Evolutionary conservation across 2,797 vertebrate species (phyloP), one percentile per base, ranked within the genome.

Genomic region (Naso thynnoides): DNA sequence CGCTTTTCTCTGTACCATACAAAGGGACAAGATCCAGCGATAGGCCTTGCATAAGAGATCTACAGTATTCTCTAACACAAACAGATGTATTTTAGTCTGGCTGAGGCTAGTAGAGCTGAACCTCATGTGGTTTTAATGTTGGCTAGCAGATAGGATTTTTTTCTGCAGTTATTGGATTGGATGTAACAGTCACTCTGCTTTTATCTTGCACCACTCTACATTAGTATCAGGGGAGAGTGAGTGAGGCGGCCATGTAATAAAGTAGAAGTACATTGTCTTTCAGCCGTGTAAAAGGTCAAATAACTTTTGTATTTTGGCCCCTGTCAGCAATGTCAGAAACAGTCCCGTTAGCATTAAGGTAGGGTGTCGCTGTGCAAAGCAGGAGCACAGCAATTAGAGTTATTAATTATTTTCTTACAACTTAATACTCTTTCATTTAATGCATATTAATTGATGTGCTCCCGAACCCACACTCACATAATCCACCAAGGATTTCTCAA

Each of bases 401-500:
- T 90, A 88, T 92, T 92, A 89, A 91, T 91, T 92, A 91, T 93
- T 91, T 89, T 83, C 69, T 75, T 84, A 93, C 76, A 88, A 90
- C 89, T 93, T 93, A 88, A 91, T 94, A 90, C 85, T 85, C 85
- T 86, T 92, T 91, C 86, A 89, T 91, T 91, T 88, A 92, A 92
- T 87, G 89, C 88, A 85, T 91, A 90, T 93, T 93, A 93, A 94
- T 92, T 93, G 89, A 92, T 83, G 89, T 82, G 81, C 86, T 91
- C 83, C 73, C 52, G 80, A 89, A 89, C 87, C 74, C 72, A 57
- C 79, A 66, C 83, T 87, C 61, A 2, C 78, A 79, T 91, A 92
- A 92, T 92, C 90, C 90, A 89, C 89, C 89, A 87, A 92, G 93
- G 92, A 89, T 91, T 92, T 89, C 87, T 94, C 88, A 93, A 93